Evolutionary conservation across 2,797 vertebrate species (phyloP), one percentile per base, ranked within the genome.

Genomic region (Phrynocephalus guinanensis): DNA sequence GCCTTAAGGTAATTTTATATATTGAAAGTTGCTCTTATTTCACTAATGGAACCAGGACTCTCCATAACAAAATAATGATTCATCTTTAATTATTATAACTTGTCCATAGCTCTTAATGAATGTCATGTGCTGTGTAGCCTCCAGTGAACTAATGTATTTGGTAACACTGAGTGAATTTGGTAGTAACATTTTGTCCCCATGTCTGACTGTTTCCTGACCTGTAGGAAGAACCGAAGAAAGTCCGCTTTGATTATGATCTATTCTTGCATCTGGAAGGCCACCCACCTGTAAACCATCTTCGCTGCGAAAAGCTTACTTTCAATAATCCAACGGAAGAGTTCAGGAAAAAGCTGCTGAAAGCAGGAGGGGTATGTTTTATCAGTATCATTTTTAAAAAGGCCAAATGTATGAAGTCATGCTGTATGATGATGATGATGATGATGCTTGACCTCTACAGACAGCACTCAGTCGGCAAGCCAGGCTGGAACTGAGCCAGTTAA

Each of bases 211-310:
- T 92, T 93, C 93, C 72, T 85, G 93, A 95, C 91, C 82, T 90
- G 76, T 94, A 99, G 99, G 99, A 99, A 97, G 99, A 99, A 96
- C 99, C 99, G 90, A 99, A 98, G 97, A 99, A 99, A 97, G 98
- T 99, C 93, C 98, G 98, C 86, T 99, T 99, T 94, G 98, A 99
- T 95, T 99, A 99, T 97, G 99, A 99, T 97, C 96, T 99, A 91
- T 99, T 99, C 95, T 97, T 99, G 92, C 98, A 99, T 96, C 97
- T 99, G 96, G 99, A 99, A 93, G 99, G 99, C 93, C 98, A 99
- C 94, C 99, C 99, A 70, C 99, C 99, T 90, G 99, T 99, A 96
- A 99, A 99, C 95, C 99, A 99, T 92, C 98, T 99, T 87, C 99
- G 99, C 95, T 99, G 99, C 91, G 99, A 99, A 97, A 99, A 99